Percentiles rank a stretch among this genome's conserved stretches.
Evolutionary conservation across 2,888 invertebrate species (phyloP).

Genomic region (Ditylenchus weischeri): DNA sequence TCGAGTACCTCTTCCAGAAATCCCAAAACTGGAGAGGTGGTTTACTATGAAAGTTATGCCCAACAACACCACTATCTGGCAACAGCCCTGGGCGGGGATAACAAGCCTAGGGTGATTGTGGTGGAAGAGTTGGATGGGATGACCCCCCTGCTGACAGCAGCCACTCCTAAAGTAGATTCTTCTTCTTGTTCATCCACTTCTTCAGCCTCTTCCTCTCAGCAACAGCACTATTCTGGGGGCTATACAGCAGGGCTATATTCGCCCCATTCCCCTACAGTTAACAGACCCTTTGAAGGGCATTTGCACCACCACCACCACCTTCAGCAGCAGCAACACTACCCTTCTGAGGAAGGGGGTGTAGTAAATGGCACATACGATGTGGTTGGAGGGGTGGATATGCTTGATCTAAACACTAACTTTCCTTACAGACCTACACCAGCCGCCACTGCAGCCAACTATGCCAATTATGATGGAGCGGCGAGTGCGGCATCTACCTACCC

Average conservation of each 20-base stretch:
- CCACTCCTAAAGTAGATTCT: neutral
- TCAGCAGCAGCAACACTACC: too few species aligned
- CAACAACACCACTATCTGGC: neutral
- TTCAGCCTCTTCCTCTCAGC: neutral
- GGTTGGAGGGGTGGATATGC: neutral
- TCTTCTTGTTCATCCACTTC: neutral
- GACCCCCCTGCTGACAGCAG: neutral
- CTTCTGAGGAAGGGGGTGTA: too few species aligned
- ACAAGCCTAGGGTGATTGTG: slow-evolving; percentile 4
- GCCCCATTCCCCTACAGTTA: too few species aligned
- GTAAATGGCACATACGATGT: neutral
- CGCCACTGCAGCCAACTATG: neutral
- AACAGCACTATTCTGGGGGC: neutral
- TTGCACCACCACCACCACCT: too few species aligned
- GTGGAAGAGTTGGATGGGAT: neutral
- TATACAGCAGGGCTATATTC: neutral
- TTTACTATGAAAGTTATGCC: neutral
- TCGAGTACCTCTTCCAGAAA: neutral
- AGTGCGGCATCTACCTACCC: neutral
- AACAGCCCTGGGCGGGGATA: neutral
- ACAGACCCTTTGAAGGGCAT: too few species aligned
- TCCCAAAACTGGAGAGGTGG: slow-evolving; percentile 3
- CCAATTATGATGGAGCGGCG: too few species aligned
- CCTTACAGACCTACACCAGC: slow-evolving; percentile 1
- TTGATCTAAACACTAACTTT: neutral